phyloP scores from a whole-genome alignment of 2,113 vertebrate genomes.

The Macquaria australasica region DNA sequence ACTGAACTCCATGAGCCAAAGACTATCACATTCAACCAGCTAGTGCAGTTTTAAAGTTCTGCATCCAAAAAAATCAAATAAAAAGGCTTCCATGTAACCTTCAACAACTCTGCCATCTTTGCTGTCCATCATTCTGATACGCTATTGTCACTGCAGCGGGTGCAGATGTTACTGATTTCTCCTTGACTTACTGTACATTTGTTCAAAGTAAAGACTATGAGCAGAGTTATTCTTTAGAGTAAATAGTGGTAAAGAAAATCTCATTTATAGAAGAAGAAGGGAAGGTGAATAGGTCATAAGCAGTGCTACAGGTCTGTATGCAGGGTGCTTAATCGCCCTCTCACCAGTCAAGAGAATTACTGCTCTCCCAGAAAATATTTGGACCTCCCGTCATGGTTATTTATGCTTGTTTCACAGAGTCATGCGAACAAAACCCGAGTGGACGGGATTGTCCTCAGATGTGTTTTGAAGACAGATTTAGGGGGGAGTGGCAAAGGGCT shows the following conservation, averaged over 20 bases:
- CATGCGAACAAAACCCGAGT: slow-evolving; percentile 52
- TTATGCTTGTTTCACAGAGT: slow-evolving; percentile 62
- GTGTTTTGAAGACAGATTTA: slow-evolving; percentile 71
- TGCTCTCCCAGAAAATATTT: slow-evolving; percentile 44
- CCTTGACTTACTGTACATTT: not conserved
- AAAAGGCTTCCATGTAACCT: slow-evolving; percentile 1
- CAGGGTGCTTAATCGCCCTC: not conserved
- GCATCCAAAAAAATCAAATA: not conserved
- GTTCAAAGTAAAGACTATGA: not conserved
- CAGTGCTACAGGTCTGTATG: not conserved
- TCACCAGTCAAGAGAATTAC: slow-evolving; percentile 38
- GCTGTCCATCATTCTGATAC: not conserved
- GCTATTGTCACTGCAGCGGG: not conserved
- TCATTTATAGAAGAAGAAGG: not conserved
- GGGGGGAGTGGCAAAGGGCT: slow-evolving; percentile 54
- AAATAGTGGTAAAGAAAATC: not conserved
- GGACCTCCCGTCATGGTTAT: slow-evolving; percentile 48
- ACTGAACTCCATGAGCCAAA: not conserved
- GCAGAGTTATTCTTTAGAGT: not conserved
- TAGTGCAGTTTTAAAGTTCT: not conserved
- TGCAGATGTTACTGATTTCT: not conserved
- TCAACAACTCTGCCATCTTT: not conserved
- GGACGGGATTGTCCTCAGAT: slow-evolving; percentile 54
- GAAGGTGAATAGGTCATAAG: slow-evolving; percentile 1
- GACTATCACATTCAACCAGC: not conserved